Percentiles rank a stretch among this genome's conserved stretches.
phyloP scores from a whole-genome alignment of 2,888 invertebrate genomes.

The Cantharis flavilabris region DNA sequence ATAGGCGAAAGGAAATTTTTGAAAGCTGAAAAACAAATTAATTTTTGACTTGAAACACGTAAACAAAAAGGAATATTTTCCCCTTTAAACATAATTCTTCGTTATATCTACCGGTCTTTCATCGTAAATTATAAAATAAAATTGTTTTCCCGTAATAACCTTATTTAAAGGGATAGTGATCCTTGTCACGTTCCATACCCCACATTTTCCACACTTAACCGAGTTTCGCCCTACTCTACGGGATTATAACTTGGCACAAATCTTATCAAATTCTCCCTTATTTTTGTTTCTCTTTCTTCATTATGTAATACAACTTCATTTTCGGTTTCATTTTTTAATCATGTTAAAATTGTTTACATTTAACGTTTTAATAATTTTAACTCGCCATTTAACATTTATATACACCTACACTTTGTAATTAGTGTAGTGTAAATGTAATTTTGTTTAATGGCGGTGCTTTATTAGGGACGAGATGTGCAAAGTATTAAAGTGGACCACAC shows the following conservation, averaged over 20 bases:
- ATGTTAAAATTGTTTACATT: not conserved
- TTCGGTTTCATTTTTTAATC: not conserved
- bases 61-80: conserved; percentile 11
- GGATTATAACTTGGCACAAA: conserved; percentile 46
- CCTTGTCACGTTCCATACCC: conserved; percentile 46
- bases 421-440: not conserved
- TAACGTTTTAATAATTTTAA: not conserved
- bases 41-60: conserved; percentile 4
- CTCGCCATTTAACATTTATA: not conserved
- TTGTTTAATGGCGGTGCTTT: conserved; percentile 1
- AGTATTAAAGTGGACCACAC: not conserved
- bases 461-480: not conserved
- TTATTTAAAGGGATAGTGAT: conserved; percentile 48
- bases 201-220: conserved; percentile 39
- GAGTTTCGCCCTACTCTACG: conserved; percentile 39
- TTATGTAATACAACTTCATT: conserved; percentile 27
- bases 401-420: not conserved
- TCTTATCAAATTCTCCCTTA: conserved; percentile 44
- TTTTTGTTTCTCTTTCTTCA: conserved; percentile 33
- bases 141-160: conserved; percentile 51
- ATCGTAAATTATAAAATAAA: conserved; percentile 42
- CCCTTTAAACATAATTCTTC: conserved; percentile 21
- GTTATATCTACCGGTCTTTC: conserved; percentile 29
- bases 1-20: not conserved
- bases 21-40: conserved; percentile 5